Conservation (phyloP, 2,888 invertebrate genomes). For the Parapristionchus giblindavisi region DNA sequence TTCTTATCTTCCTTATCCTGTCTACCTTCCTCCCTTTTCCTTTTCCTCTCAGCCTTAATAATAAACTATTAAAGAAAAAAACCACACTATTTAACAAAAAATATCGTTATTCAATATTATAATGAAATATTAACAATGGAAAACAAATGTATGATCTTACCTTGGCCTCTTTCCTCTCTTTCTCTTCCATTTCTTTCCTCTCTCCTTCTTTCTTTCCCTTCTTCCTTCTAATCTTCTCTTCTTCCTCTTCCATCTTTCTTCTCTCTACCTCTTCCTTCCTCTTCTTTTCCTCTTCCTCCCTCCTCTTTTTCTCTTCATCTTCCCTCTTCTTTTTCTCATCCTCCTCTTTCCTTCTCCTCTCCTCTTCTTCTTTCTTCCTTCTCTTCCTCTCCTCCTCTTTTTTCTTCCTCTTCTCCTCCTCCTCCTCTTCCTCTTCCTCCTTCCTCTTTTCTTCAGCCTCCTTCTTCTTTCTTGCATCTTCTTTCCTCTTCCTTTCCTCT, state of each 20-base stretch:
- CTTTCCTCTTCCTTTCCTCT: slow-evolving; percentile 25
- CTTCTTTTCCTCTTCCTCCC: slow-evolving; percentile 2
- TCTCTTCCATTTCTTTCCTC: slow-evolving; percentile 9
- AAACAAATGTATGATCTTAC: neutral
- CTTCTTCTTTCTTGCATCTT: slow-evolving; percentile 29
- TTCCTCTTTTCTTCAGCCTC: slow-evolving; percentile 7
- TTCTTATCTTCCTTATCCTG: slow-evolving; percentile 27
- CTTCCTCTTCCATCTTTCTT: neutral
- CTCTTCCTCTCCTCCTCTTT: slow-evolving; percentile 25
- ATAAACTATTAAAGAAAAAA: no score
- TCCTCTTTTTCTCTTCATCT: neutral
- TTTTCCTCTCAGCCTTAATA: slow-evolving; percentile 17
- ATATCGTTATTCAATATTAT: no score
- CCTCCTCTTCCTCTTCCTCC: neutral
- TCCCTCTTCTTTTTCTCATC: slow-evolving; percentile 10
- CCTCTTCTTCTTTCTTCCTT: neutral
- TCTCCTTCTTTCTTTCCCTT: neutral
- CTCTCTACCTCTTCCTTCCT: slow-evolving; percentile 12
- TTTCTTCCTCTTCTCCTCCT: slow-evolving; percentile 37
- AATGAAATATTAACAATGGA: no score
- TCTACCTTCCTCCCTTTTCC: slow-evolving; percentile 12
- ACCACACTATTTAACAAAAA: no score
- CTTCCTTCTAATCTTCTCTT: slow-evolving; percentile 5
- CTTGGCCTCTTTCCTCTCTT: slow-evolving; percentile 19
- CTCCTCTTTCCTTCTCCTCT: neutral